Evolutionary conservation across 2,888 invertebrate species (phyloP).

Genomic region (Tineola bisselliella): DNA sequence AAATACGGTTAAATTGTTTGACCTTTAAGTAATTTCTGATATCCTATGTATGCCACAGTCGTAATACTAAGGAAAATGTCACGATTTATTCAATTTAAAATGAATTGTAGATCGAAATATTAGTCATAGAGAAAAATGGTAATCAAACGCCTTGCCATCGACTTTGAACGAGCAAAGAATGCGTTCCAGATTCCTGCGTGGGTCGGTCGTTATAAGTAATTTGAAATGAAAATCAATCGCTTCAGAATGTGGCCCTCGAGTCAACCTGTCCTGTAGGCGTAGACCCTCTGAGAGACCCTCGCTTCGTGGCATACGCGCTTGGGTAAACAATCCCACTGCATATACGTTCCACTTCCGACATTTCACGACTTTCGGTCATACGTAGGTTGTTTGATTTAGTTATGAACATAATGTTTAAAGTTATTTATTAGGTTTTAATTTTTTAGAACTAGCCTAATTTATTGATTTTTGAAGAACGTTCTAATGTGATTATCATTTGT

Average conservation of each 20-base stretch:
- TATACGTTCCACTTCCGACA: not conserved
- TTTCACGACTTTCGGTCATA: not conserved
- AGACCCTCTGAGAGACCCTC: slow-evolving; percentile 17
- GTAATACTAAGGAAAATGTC: not conserved
- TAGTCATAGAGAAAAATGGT: too few relatives aligned
- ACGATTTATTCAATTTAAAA: not conserved
- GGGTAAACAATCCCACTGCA: not conserved
- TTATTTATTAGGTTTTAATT: not conserved
- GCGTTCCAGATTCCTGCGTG: slow-evolving; percentile 40
- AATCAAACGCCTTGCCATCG: slow-evolving; percentile 16
- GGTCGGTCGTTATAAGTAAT: slow-evolving; percentile 41
- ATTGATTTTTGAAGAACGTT: not conserved
- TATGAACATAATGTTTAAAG: not conserved
- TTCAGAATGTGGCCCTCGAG: slow-evolving; percentile 33
- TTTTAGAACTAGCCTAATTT: not conserved
- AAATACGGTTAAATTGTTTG: slow-evolving; percentile 4
- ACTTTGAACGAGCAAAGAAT: slow-evolving; percentile 39
- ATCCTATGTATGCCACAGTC: not conserved
- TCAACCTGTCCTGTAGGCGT: slow-evolving; percentile 56
- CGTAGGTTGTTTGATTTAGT: slow-evolving; percentile 7
- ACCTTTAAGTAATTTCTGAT: slow-evolving; percentile 5
- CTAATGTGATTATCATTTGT: not conserved
- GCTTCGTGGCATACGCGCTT: not conserved
- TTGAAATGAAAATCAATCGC: slow-evolving; percentile 41
- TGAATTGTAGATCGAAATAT: too few relatives aligned